Base-by-base conservation (phyloP, 2,113 vertebrate species). In the Microtus pennsylvanicus region DNA sequence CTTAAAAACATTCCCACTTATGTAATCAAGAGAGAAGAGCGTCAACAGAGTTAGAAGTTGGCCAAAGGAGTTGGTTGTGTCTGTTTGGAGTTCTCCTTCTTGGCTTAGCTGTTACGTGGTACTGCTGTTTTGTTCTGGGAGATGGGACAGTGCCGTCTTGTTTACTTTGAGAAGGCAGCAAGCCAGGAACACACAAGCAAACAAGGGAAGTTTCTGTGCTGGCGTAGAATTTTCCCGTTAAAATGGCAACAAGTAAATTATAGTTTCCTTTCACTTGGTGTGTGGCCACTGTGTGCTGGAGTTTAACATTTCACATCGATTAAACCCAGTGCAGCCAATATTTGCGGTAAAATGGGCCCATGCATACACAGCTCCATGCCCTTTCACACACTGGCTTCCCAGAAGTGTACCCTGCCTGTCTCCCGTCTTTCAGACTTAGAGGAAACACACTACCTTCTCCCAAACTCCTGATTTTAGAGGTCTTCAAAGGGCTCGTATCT, bases 81-180 rank as follows among this genome's bases (percentile, higher is more conserved):
- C 74, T 87, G 69, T 87, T 91, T 70, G 75, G 81, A 77, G 10
- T 47, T 90, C 95, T 77, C 42, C 67, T 45, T 93, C 93, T 96
- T 81, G 92, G 82, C 52, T 63, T 80, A 22, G 22, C 58, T 52
- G 6, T 77, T 61, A 21, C 42, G 13, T 16, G 42, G 55, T 69
- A n/a, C 90, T 96, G 58, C 82, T 96, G 93, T 86, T 96, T 96
- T 96, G 88, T 94, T 92, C 85, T 94, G 65, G 47, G 35, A 94
- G 65, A 70, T 91, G 42, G 89, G 95, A 78, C 52, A 69, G 78
- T 19, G 58, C 14, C 47, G 45, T 74, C 93, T 96, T 95, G 26
- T 97, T 97, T 97, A 81, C 96, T 97, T 96, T 92, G 80, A 94
- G 92, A 95, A 93, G 94, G 94, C 86, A 95, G 81, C 35, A 93